Evolutionary conservation across 1,140 invertebrate genomes (phyloP).

Genomic region (Dinothrombium tinctorium): DNA sequence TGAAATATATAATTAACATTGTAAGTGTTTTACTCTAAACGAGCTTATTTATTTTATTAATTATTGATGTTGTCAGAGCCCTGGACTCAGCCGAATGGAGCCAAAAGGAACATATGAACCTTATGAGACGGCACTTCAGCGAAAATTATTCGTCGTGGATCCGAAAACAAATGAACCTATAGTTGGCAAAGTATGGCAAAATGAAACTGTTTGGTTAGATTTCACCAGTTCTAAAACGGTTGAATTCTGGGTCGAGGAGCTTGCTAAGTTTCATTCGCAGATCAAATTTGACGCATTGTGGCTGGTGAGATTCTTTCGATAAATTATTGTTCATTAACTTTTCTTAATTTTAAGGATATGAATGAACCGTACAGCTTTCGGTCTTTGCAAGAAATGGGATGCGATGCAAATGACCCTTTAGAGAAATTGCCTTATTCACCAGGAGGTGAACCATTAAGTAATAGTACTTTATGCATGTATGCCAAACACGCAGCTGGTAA

Average conservation of each 20-base stretch:
- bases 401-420: slow-evolving; percentile 30
- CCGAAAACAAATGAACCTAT: neutral
- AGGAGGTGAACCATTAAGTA: slow-evolving; percentile 24
- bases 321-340: too few species aligned
- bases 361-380: slow-evolving; percentile 11
- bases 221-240: slow-evolving; percentile 50
- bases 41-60: neutral
- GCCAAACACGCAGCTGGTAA: slow-evolving; percentile 33
- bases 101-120: slow-evolving; percentile 17
- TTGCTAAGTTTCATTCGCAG: slow-evolving; percentile 35
- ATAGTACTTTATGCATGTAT: slow-evolving; percentile 58
- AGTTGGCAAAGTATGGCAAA: slow-evolving; percentile 14
- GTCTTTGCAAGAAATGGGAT: slow-evolving; percentile 17
- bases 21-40: neutral
- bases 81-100: slow-evolving; percentile 17
- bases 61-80: too few species aligned
- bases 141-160: slow-evolving; percentile 13
- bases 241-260: slow-evolving; percentile 46
- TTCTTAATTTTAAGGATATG: too few species aligned
- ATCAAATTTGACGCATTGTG: slow-evolving; percentile 50
- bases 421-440: slow-evolving; percentile 46
- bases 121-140: slow-evolving; percentile 17
- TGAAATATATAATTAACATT: slow-evolving; percentile 20
- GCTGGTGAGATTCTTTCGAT: too few species aligned
- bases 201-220: slow-evolving; percentile 42